Conservation (phyloP, 2,797 vertebrate genomes). For the Pristis pectinata region DNA sequence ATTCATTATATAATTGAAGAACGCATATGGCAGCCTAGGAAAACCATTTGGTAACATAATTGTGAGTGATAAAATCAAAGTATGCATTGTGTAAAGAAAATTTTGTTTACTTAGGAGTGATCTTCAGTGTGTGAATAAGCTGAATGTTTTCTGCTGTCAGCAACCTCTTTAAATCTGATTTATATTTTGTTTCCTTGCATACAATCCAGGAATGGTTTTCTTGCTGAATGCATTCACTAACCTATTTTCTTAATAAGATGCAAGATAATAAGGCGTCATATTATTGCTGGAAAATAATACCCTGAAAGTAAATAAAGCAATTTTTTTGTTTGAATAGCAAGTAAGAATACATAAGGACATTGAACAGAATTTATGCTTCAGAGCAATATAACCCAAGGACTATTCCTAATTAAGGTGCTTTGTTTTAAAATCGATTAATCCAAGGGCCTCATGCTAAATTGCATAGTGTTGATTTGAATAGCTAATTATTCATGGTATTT, state of each 20-base stretch:
- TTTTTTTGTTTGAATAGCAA: neutral
- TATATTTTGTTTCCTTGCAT: neutral
- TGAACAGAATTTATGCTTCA: neutral
- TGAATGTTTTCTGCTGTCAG: neutral
- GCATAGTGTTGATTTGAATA: neutral
- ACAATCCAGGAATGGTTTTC: neutral
- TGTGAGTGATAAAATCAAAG: neutral
- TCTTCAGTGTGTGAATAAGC: neutral
- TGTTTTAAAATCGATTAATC: neutral
- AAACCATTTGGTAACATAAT: neutral
- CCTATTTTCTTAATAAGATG: neutral
- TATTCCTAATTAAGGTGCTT: neutral
- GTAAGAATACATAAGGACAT: neutral
- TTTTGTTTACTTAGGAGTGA: neutral
- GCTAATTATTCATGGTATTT: neutral
- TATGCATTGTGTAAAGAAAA: neutral
- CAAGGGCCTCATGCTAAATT: neutral
- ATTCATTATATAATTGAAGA: neutral
- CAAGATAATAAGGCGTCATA: neutral
- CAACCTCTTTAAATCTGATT: neutral
- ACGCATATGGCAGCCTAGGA: neutral
- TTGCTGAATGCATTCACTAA: neutral
- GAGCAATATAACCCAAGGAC: neutral
- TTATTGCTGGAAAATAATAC: neutral
- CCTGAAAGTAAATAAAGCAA: neutral